phyloP scores from a whole-genome alignment of 2,888 invertebrate genomes.

The Rhingia rostrata region DNA sequence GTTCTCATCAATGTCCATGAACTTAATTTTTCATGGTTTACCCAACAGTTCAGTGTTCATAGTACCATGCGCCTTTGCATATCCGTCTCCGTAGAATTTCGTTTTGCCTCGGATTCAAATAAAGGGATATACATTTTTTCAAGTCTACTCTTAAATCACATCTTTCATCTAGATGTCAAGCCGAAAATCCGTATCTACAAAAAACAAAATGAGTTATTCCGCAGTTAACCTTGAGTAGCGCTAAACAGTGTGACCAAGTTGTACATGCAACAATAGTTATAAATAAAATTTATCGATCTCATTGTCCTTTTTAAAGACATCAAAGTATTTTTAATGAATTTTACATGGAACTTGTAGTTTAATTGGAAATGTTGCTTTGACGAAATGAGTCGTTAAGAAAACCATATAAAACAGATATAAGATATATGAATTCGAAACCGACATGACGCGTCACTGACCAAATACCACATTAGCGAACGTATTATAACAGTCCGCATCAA shows the following conservation, averaged over 20 bases:
- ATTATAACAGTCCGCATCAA: too few relatives aligned
- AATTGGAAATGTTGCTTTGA: too few relatives aligned
- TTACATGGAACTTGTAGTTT: too few relatives aligned
- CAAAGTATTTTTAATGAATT: too few relatives aligned
- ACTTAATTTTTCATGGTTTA: constrained; percentile 5
- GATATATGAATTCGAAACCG: too few relatives aligned
- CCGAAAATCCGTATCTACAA: neutral
- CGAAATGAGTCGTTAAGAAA: too few relatives aligned
- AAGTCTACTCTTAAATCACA: neutral
- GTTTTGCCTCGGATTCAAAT: constrained; percentile 5
- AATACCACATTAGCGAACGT: too few relatives aligned
- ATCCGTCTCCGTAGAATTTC: constrained; percentile 1
- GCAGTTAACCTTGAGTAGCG: neutral
- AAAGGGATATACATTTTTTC: neutral
- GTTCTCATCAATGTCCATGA: constrained; percentile 7
- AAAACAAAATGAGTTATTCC: neutral
- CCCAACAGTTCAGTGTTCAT: neutral
- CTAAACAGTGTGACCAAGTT: neutral
- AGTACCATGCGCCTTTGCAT: neutral
- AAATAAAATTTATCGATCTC: too few relatives aligned
- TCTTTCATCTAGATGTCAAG: neutral
- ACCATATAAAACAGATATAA: too few relatives aligned
- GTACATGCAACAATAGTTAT: too few relatives aligned
- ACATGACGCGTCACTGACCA: too few relatives aligned
- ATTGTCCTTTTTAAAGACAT: too few relatives aligned